A percentile compares a stretch with the other conserved stretches of the same genome.
Evolutionary conservation across 2,888 invertebrate species (phyloP).

Genomic region (Alcis repandata): DNA sequence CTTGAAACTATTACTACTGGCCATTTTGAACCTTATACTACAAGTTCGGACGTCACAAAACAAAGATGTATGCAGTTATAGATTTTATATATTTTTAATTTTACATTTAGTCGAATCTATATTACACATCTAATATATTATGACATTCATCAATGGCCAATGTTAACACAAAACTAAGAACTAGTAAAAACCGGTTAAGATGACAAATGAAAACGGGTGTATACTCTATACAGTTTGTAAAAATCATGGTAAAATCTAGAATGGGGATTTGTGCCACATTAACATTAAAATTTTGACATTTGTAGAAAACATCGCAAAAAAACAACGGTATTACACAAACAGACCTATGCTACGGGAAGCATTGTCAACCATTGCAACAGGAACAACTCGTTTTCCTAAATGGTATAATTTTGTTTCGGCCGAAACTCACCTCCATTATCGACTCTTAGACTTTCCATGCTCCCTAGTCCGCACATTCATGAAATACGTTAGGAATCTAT

Average conservation of each 20-base stretch:
- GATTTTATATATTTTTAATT: conserved; percentile 62
- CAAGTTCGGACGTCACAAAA: conserved; percentile 62
- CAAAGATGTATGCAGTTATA: conserved; percentile 59
- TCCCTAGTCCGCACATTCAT: conserved; percentile 35
- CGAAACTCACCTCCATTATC: conserved; percentile 6
- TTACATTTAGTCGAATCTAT: conserved; percentile 75
- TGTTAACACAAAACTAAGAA: conserved; percentile 70
- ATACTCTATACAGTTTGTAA: conserved; percentile 59
- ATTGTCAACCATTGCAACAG: conserved; percentile 27
- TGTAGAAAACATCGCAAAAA: conserved; percentile 34
- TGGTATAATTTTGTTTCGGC: conserved; percentile 11
- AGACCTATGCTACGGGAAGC: conserved; percentile 42
- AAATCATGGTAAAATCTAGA: conserved; percentile 38
- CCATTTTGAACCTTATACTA: conserved; percentile 56
- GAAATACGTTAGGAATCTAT: conserved; percentile 33
- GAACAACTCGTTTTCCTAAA: conserved; percentile 12
- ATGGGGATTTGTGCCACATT: conserved; percentile 63
- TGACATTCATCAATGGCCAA: conserved; percentile 79
- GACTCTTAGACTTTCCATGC: conserved; percentile 7
- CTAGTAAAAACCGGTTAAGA: conserved; percentile 67
- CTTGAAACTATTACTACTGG: conserved; percentile 47
- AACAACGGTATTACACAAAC: conserved; percentile 36
- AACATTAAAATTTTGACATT: conserved; percentile 47
- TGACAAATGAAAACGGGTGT: conserved; percentile 58
- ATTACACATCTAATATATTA: conserved; percentile 79